Base-by-base conservation (phyloP, 2,797 vertebrate species). In the Miichthys miiuy region DNA sequence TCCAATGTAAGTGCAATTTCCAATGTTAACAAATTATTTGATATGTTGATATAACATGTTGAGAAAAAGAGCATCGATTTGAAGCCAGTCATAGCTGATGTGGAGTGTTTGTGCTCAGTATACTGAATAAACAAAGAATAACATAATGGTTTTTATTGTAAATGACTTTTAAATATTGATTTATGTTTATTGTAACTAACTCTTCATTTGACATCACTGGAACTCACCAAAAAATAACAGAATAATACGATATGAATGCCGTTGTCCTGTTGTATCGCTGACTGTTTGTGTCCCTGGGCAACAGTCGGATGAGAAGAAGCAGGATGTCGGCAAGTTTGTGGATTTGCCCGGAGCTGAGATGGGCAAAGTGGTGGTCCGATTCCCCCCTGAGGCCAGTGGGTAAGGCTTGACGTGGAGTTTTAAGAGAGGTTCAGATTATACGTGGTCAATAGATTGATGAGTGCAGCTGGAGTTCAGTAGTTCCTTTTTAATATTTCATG, bases 321-420 rank as follows among this genome's bases (percentile, higher is more conserved):
- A 93, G 0, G 98, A 99, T 91, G 66, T 98, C 14, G 98, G 98
- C 52, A 99, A 99, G 89, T 99, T 99, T 94, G 95, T 98, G 86
- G 98, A 99, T n/a, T 95, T 99, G 79, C 98, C 98, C 6, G 98
- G 96, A 72, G 97, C 98, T 52, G 98, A 99, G 90, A 95, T 99
- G 95, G 98, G 98, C 64, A 99, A 99, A 61, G 98, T 99, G 86
- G 97, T 97, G 46, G 98, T 99, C 77, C 95, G 98, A 23, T 99
- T 99, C 91, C 98, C 98, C 75, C 98, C 98, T 10, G 98, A 99
- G 89, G 98, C 98, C 87, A 99, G 98, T 50, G 98, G 98, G 98
- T 99, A 94, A 95, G 97, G 2, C 38, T 30, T 72, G 3, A 38
- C 25, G 4, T 69, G 44, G 9, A n/a, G n/a, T 52, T 83, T 27